Evolutionary conservation across 2,113 vertebrate species (phyloP), one percentile per base, ranked within the genome.

Genomic region (Platysternon megacephalum): DNA sequence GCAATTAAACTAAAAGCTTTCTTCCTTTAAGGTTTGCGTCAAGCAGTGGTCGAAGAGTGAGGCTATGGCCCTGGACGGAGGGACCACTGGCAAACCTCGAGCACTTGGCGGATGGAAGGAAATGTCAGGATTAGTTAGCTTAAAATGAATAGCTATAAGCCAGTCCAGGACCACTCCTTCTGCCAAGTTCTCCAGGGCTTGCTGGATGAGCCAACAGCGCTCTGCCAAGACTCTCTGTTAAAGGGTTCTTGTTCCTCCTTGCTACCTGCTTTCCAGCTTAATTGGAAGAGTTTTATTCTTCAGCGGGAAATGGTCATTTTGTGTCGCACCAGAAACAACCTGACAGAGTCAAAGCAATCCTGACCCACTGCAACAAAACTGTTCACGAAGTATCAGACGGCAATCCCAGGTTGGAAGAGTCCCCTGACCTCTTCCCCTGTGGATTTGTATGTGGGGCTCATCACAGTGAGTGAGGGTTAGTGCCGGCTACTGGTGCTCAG

Each of bases 181-280:
- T 97, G 97, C 95, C 96, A 97, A 96, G 46, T 95, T 91, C 92
- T 95, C 85, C 95, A 96, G 83, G 49, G 55, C 84, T 97, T 49
- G 79, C 79, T 97, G 92, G 96, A 94, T 95, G 89, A 94, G 95
- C 94, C 93, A 95, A 82, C 94, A 95, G 56, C 91, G 89, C 76
- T 95, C 89, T 97, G 97, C 95, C 97, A 97, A 94, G 58, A 42
- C 79, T 88, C n/a, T 95, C 92, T 91, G 83, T 89, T 96, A 90
- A 92, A 95, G 46, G 83, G 86, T 95, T 95, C 84, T 95, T 85
- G 26, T 78, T 44, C 87, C 94, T 94, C 53, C 56, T 97, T 92
- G 95, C 96, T 97, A 97, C 97, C 95, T 97, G 95, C 92, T 95
- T 65, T 94, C 89, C 53, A 0, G 79, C 82, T 94, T 92, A 89